Evolutionary conservation across 1,140 invertebrate species (phyloP), one percentile per base, ranked within the genome.

Genomic region (Drosophila burlai): DNA sequence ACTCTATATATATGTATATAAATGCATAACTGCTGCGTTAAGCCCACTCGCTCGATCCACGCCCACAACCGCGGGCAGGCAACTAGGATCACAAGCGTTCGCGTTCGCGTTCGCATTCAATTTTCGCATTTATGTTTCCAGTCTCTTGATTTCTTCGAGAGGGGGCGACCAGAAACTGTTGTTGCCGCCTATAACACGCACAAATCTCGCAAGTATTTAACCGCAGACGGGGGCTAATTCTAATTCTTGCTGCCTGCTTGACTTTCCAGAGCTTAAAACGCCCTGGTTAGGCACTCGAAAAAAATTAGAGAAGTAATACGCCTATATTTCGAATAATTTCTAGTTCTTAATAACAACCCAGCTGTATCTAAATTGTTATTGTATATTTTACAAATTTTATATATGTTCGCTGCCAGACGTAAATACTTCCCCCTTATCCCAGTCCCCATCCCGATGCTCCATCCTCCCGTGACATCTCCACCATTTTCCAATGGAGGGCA

Each of bases 351-450:
- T 26, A 43, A 16, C 43, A 58, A 6, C 11, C 8, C 15, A 16
- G 24, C 26, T 50, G 2, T 21, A 15, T 31, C n/a, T 13, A 5
- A 31, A 59, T 15, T 26, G 36, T n/a, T 18, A 21, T 10, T 4
- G 49, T 47, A 21, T 29, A 26, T 24, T 8, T 47, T 26, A 47
- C 8, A 49, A 67, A 67, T 16, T 9, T 49, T 50, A 24, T 58
- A 43, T 50, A 36, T 16, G 4, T 42, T 7, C 40, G 0, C 16
- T 68, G 63, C 40, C 65, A 72, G 65, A 58, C 57, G 59, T 81
- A 84, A 85, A 81, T 77, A 84, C 68, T 79, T 81, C 68, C 83
- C 67, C 50, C 38, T 36, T 47, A 31, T 13, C 55, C 52, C 11
- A 52, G 38, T 29, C 15, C 38, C 18, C 42, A 52, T 11, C 3